Evolutionary conservation across 2,113 vertebrate species (phyloP), one percentile per base, ranked within the genome.

Genomic region (Melanocharis versteri): DNA sequence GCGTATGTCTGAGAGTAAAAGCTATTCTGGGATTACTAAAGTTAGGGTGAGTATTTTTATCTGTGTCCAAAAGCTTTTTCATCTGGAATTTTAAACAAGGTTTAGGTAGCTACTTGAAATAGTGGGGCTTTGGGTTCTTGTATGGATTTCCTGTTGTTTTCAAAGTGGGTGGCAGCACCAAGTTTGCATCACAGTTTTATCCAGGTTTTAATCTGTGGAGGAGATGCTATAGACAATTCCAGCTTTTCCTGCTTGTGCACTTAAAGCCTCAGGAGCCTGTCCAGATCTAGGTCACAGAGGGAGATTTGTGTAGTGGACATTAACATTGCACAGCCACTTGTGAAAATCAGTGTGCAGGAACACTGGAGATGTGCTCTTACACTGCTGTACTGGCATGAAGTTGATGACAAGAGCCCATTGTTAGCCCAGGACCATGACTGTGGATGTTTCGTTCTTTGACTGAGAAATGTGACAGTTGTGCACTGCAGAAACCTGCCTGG

Each of bases 381-480:
- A 13, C 18, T 33, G 33, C 23, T 4, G 2, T 4, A 12, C 48
- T 53, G 72, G 13, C 28, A 6, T n/a, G 65, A n/a, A 31, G 73
- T 3, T 54, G 39, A 20, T 89, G 21, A 23, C 17, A 51, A 57
- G 73, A 50, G 11, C 39, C 66, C 33, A 33, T 28, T n/a, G 19
- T 57, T 51, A 66, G 50, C 66, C 42, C 50, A 57, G 60, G 42
- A 30, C 70, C 15, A 16, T 0, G 30, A 6, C 48, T 50, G 68
- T 6, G 27, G 42, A 10, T 3, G 2, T 56, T 50, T 69, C 0
- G 0, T 35, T 31, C 44, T 83, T 50, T 65, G 21, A 23, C 16
- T 40, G 69, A n/a, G 50, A 40, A 37, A 56, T 61, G 21, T 33
- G 69, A 62, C 45, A 47, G 31, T 18, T 6, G 5, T 65, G 65